Evolutionary conservation across 2,797 vertebrate genomes (phyloP).

Genomic region (Rhinoraja longicauda): DNA sequence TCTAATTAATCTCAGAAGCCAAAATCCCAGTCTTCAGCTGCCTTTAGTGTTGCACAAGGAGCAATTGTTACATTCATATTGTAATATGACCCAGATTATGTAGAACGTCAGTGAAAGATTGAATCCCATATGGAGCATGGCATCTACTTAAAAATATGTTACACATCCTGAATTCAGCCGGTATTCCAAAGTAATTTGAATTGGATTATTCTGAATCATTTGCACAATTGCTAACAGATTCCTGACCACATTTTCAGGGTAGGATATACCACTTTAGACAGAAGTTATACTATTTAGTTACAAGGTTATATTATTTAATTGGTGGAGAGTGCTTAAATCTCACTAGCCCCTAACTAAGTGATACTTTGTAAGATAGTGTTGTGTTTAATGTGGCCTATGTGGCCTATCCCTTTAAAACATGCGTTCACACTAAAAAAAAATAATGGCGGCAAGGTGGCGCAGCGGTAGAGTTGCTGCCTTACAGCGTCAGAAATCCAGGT

Average conservation of each 20-base stretch:
- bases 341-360: slow-evolving; percentile 6
- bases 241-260: neutral
- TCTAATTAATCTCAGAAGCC: too few relatives aligned
- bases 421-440: too few relatives aligned
- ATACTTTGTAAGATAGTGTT: slow-evolving; percentile 24
- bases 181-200: slow-evolving; percentile 5
- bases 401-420: slow-evolving; percentile 7
- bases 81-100: neutral
- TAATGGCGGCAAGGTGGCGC: too few relatives aligned
- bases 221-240: neutral
- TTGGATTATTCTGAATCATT: neutral
- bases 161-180: slow-evolving; percentile 22
- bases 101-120: neutral
- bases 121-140: neutral
- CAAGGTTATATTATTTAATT: neutral
- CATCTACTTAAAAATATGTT: slow-evolving; percentile 1
- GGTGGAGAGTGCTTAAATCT: neutral
- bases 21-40: too few relatives aligned
- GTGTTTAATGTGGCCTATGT: neutral
- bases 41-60: neutral
- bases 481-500: too few relatives aligned
- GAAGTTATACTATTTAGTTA: neutral
- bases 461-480: too few relatives aligned
- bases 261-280: neutral
- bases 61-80: neutral